phyloP scores from a whole-genome alignment of 2,888 invertebrate genomes.

The Drosophila meridionalis region DNA sequence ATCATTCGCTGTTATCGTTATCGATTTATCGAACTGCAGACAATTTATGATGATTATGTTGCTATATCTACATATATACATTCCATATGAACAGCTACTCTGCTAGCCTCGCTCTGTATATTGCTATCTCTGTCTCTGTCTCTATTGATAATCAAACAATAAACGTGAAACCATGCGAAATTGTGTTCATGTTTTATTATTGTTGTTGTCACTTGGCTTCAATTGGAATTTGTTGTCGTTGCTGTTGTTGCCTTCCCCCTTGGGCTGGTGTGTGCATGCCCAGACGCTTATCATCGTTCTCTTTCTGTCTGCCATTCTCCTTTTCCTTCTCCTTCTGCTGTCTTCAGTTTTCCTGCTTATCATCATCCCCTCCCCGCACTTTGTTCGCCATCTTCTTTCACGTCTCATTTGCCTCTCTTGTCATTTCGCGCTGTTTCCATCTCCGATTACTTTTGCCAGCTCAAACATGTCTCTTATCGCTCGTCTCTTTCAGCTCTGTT shows the following conservation, averaged over 20 bases:
- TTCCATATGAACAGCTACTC: neutral
- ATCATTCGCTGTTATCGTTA: slow-evolving; percentile 7
- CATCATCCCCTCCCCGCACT: neutral
- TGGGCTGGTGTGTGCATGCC: slow-evolving; percentile 38
- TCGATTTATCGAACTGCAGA: slow-evolving; percentile 38
- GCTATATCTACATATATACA: neutral
- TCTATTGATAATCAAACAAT: slow-evolving; percentile 75
- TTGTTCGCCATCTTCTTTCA: slow-evolving; percentile 2
- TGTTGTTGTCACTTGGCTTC: slow-evolving; percentile 42
- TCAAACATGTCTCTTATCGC: slow-evolving; percentile 25
- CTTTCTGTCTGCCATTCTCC: slow-evolving; percentile 3
- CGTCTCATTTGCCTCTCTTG: slow-evolving; percentile 13
- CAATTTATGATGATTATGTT: slow-evolving; percentile 36
- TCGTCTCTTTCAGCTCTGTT: slow-evolving; percentile 30
- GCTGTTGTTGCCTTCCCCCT: slow-evolving; percentile 1
- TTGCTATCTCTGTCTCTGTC: slow-evolving; percentile 10
- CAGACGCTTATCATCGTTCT: slow-evolving; percentile 53
- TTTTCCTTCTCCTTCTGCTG: neutral
- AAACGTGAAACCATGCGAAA: slow-evolving; percentile 62
- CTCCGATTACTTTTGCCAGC: slow-evolving; percentile 49
- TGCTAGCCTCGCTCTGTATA: neutral
- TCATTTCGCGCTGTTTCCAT: slow-evolving; percentile 14
- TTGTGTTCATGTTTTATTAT: slow-evolving; percentile 27
- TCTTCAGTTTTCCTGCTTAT: neutral
- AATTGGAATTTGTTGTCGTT: slow-evolving; percentile 33